Base-by-base conservation (phyloP, 2,888 invertebrate genomes). In the Tholera decimalis region DNA sequence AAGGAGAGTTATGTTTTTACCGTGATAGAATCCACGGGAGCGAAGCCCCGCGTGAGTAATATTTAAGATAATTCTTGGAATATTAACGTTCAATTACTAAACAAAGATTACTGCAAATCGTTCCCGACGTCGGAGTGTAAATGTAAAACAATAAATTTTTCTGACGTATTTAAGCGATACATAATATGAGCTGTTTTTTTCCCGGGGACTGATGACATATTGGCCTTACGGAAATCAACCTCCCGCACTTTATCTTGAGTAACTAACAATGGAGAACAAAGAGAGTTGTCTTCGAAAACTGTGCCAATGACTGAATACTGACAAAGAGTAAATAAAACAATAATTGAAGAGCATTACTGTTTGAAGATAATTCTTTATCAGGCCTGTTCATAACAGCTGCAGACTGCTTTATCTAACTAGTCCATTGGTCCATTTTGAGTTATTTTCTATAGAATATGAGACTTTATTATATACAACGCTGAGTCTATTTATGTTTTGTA, bases 311-410 rank as follows among this genome's bases (percentile, higher is more conserved):
- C 54, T 79, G 65, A 72, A 50, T 79, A 68, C 43, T 22, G 39
- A 60, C 64, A 54, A 63, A 53, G 56, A 49, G 69, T 59, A 58
- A 74, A 62, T 64, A 72, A 72, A 75, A 67, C 63, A 77, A 69
- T 63, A 77, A 69, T 63, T 58, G 59, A 56, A 79, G 61, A 62
- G 50, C 47, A 58, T 54, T 58, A 51, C 35, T 53, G 51, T 79
- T 50, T 35, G 46, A 73, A 69, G 77, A 74, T 71, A 79, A 77
- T 69, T 61, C 44, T 60, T 69, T 82, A 79, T 79, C 72, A 55
- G 49, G 35, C 15, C 37, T 53, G 63, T 64, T 37, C 63, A 56
- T 39, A 63, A 51, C 79, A 64, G 63, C 63, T 57, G 50, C 55
- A 37, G 22, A 62, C 62, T 41, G 61, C 53, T 61, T 79, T 82